Percentiles rank a stretch among this genome's conserved stretches.
Evolutionary conservation across 1,140 invertebrate genomes (phyloP).

Genomic region (Zaprionus camerounensis): DNA sequence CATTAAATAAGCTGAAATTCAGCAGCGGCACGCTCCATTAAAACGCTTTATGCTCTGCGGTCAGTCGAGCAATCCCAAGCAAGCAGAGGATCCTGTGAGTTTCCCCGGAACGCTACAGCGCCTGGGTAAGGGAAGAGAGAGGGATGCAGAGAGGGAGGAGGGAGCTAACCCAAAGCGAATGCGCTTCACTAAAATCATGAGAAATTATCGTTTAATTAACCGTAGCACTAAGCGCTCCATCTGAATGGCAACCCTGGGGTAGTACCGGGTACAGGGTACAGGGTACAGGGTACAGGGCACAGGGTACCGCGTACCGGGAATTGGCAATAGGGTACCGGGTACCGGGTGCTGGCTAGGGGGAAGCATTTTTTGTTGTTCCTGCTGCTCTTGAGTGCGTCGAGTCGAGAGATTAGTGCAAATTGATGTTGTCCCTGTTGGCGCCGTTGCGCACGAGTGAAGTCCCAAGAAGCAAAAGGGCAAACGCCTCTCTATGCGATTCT

Average conservation of each 20-base stretch:
- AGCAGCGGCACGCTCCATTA: conserved; percentile 76
- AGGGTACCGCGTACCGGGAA: conserved; percentile 2
- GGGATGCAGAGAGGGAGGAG: no score
- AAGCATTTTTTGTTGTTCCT: not conserved
- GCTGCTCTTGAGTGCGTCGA: conserved; percentile 35
- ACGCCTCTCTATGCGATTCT: conserved; percentile 18
- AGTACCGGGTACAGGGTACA: not conserved
- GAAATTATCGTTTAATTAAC: conserved; percentile 83
- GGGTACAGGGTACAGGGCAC: not conserved
- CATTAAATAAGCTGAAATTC: conserved; percentile 84
- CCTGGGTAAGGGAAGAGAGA: no score
- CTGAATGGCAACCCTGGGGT: conserved; percentile 31
- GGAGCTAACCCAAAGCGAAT: not conserved
- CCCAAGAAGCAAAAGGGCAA: conserved; percentile 22
- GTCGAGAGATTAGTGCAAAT: conserved; percentile 50
- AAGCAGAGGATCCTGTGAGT: conserved; percentile 23
- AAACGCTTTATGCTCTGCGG: conserved; percentile 72
- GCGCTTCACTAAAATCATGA: conserved; percentile 62
- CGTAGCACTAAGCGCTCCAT: conserved; percentile 60
- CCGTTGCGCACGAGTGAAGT: conserved; percentile 35
- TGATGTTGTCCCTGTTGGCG: conserved; percentile 46
- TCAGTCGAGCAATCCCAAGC: conserved; percentile 30
- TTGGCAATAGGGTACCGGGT: conserved; percentile 1
- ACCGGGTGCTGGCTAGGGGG: conserved; percentile 12
- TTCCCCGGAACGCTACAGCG: conserved; percentile 49